Base-by-base conservation (phyloP, 2,113 vertebrate species). In the Microcebus jonahi region DNA sequence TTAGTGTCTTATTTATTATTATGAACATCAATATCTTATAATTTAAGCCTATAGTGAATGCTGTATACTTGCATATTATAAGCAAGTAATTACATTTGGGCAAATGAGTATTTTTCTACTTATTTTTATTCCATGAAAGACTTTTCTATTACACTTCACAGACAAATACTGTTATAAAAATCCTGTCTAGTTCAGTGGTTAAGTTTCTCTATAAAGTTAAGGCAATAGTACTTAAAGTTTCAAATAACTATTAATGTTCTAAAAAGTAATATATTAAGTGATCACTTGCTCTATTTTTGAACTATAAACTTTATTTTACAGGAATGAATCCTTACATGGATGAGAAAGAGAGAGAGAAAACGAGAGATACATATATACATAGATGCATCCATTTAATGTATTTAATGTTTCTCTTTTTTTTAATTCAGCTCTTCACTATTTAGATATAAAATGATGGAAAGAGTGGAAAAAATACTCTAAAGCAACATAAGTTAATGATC, bases 11-110 rank as follows among this genome's bases (percentile, higher is more conserved):
- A 86, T 9, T 93, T 75, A 71, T 77, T 20, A 13, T 42, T 86
- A 45, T 95, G 6, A 94, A 96, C 8, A 96, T 90, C 7, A 85
- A 48, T 85, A 68, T 73, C 65, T 96, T 85, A 84, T 80, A 68
- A 90, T 86, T 70, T 48, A 92, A 96, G 61, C 39, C n/a, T 75
- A 18, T 42, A 29, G 8, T 73, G 39, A 96, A 87, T 76, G 36
- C 76, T 70, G 6, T 84, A 84, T n/a, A 57, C 65, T 76, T 17
- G 17, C 8, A 79, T 59, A 73, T 71, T 77, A 94, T 45, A 95
- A 94, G 65, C 29, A 86, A 93, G 3, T 57, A 84, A 90, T 76
- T 90, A 31, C 17, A 88, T 81, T 84, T 80, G 48, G 31, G 14
- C 65, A 90, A 97, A 90, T 70, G 31, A 42, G 20, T 42, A 21